Evolutionary conservation across 2,113 vertebrate species (phyloP).

Genomic region (Apteryx owenii): DNA sequence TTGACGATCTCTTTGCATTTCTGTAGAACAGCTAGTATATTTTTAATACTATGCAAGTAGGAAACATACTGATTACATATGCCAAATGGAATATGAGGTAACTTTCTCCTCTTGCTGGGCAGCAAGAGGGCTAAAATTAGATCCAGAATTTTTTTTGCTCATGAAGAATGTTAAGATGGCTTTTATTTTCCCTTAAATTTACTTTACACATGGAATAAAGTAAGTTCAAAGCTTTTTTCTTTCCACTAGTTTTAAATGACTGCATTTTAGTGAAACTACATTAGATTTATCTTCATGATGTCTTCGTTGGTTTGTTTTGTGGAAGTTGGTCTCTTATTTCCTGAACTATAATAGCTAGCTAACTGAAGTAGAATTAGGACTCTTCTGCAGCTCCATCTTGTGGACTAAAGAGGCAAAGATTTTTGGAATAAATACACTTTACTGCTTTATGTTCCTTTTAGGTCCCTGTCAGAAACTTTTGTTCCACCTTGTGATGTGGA

Average conservation of each 20-base stretch:
- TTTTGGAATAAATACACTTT: background rate
- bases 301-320: background rate
- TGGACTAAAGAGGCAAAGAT: background rate
- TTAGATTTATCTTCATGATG: background rate
- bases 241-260: background rate
- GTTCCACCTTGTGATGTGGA: slow-evolving; percentile 79
- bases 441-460: slow-evolving; percentile 25
- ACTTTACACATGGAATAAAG: background rate
- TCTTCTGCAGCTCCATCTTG: slow-evolving; percentile 40
- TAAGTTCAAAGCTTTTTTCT: background rate
- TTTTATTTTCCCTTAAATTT: background rate
- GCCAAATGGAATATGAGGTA: background rate
- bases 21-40: background rate
- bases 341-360: accelerated
- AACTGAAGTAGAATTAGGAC: background rate
- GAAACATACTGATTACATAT: background rate
- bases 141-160: background rate
- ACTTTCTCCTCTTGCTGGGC: background rate
- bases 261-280: background rate
- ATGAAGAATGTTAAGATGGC: background rate
- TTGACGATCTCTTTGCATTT: background rate
- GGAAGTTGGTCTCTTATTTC: background rate
- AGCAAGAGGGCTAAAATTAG: background rate
- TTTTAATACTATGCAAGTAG: background rate
- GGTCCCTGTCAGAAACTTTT: slow-evolving; percentile 56